phyloP scores from a whole-genome alignment of 37 sponge, comb jelly and placozoan genomes.

The Bolinopsis microptera region DNA sequence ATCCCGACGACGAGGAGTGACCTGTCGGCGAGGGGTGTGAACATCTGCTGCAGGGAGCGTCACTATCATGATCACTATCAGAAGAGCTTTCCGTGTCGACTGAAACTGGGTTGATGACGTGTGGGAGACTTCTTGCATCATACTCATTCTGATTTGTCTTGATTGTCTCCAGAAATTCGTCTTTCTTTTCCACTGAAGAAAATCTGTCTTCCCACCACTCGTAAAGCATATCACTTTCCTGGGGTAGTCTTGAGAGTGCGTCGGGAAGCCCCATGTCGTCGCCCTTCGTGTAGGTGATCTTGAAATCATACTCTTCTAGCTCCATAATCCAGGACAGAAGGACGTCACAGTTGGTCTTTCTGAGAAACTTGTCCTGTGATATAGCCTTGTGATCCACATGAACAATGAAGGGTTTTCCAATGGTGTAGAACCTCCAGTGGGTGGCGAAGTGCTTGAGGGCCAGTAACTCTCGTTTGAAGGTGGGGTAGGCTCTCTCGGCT shows the following conservation, averaged over 20 bases:
- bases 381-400: background rate
- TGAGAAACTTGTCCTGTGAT: background rate
- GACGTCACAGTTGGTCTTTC: background rate
- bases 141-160: too few relatives aligned
- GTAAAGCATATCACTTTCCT: background rate
- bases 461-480: background rate
- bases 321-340: background rate
- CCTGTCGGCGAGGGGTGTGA: background rate
- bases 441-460: background rate
- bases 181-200: too few relatives aligned
- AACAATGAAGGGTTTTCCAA: background rate
- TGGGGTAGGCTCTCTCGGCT: background rate
- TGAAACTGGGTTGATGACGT: too few relatives aligned
- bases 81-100: too few relatives aligned
- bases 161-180: background rate
- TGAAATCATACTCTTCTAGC: conserved; percentile 3
- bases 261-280: background rate
- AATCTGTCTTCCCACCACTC: background rate
- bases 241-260: background rate
- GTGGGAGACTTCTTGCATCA: too few relatives aligned
- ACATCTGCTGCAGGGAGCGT: background rate
- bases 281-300: background rate
- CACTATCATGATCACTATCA: too few relatives aligned
- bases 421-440: background rate
- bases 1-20: too few relatives aligned